These are phyloP conservation scores for Mycalesis mineus DNA, from an alignment of 2,888 invertebrate species.

Conservation along the genomic window DNA sequence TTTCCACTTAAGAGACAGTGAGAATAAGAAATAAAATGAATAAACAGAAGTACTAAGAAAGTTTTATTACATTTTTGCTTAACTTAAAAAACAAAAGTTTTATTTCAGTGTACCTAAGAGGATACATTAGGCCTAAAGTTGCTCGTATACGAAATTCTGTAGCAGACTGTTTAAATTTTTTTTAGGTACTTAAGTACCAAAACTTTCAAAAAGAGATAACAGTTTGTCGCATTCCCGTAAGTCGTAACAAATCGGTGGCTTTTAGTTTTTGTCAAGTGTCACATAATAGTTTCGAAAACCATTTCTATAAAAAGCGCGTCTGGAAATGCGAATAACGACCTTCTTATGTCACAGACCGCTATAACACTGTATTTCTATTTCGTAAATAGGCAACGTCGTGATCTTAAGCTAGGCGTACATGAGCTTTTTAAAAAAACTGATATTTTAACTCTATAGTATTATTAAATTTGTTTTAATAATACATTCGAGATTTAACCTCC, in stretches of 20 bases:
- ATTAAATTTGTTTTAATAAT: no score
- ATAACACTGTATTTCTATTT: slow-evolving; percentile 25
- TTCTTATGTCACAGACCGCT: slow-evolving; percentile 26
- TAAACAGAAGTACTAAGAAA: no score
- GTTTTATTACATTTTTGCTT: no score
- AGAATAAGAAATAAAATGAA: no score
- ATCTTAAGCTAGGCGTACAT: slow-evolving; percentile 13
- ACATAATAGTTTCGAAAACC: slow-evolving; percentile 28
- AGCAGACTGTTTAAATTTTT: not conserved
- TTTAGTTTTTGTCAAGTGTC: slow-evolving; percentile 24
- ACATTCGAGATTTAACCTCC: no score
- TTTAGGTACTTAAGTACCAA: not conserved
- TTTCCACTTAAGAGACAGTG: no score
- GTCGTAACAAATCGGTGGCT: slow-evolving; percentile 15
- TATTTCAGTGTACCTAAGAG: no score
- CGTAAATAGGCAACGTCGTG: slow-evolving; percentile 23
- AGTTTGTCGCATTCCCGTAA: slow-evolving; percentile 11
- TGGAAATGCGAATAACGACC: slow-evolving; percentile 30
- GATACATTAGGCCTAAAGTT: no score
- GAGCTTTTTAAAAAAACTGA: not conserved
- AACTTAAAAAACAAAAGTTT: no score
- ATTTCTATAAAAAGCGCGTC: slow-evolving; percentile 32
- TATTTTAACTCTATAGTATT: no score
- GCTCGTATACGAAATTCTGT: no score
- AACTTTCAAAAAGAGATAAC: slow-evolving; percentile 13